Base-by-base conservation (phyloP, 2,797 vertebrate genomes). In the Ctenochaetus hawaiiensis region DNA sequence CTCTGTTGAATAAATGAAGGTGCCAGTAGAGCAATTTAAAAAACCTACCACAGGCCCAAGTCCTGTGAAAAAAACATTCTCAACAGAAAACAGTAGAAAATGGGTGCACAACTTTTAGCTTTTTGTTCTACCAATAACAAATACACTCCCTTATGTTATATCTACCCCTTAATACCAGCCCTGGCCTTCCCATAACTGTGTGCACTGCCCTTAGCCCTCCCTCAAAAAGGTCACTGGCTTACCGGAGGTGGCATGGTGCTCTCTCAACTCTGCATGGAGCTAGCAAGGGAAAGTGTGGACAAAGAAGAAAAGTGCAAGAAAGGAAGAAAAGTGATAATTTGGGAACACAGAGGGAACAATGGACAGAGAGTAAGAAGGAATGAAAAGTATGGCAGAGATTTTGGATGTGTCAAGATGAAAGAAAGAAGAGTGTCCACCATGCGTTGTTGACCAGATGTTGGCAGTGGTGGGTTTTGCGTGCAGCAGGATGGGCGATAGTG, bases 181-280 rank as follows among this genome's bases (percentile, higher is more conserved):
- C n/a, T 43, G 57, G 47, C 34, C 67, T 39, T 67, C 44, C 67
- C 45, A 43, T 58, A 58, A 64, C 59, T 74, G 52, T 67, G 44
- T 69, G n/a, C 41, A 59, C 74, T 67, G 65, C 77, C 78, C 72
- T 61, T 37, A 77, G 69, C 65, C 48, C 71, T 57, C 61, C 51
- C 58, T 75, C 49, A 72, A 6, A 89, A 91, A 94, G 86, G 81
- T 82, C 47, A 91, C 78, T 91, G 82, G 95, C 97, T 98, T 98
- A 99, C 98, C 96, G 94, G 97, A 94, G 80, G 92, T 89, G 93
- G 93, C 93, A 90, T 95, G 96, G 85, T 93, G 93, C 91, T 98
- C 97, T 96, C 93, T 97, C 95, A 94, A 95, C 94, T 99, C 98
- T 94, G 95, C 96, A 94, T 97, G 96, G 85, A 95, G 96, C 97